These are phyloP conservation scores for Didymodactylos carnosus DNA, from an alignment of 2,888 invertebrate genomes.

Conservation along the genomic window DNA sequence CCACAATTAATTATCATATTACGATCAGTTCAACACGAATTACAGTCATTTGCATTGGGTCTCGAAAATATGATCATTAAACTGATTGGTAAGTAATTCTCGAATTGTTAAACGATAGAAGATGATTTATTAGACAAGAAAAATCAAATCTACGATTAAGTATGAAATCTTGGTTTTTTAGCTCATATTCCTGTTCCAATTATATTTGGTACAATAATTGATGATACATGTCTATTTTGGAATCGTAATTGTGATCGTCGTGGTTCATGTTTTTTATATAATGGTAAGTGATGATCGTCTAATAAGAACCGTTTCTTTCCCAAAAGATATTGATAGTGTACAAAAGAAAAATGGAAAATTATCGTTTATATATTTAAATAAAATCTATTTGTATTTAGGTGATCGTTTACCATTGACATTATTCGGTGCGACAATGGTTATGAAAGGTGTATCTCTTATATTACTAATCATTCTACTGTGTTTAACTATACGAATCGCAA, in stretches of 20 bases:
- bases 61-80: constrained; percentile 39
- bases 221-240: constrained; percentile 38
- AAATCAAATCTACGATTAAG: neutral
- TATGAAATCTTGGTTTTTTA: constrained; percentile 1
- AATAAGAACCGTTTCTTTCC: too few relatives aligned
- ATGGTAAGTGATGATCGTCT: too few relatives aligned
- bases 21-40: constrained; percentile 4
- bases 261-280: constrained; percentile 12
- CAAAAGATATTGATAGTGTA: too few relatives aligned
- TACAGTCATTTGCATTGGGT: constrained; percentile 37
- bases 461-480: constrained; percentile 1
- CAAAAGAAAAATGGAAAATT: too few relatives aligned
- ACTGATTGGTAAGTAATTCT: constrained; percentile 32
- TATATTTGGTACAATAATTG: constrained; percentile 38
- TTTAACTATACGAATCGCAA: neutral
- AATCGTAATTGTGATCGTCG: constrained; percentile 22
- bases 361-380: too few relatives aligned
- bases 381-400: too few relatives aligned
- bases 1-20: constrained; percentile 9
- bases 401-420: neutral
- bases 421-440: constrained; percentile 6
- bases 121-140: neutral
- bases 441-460: constrained; percentile 1
- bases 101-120: too few relatives aligned
- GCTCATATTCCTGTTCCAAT: constrained; percentile 38